These are phyloP conservation scores for Cairina moschata DNA, from an alignment of 2,113 vertebrate genomes.

Conservation along the genomic window DNA sequence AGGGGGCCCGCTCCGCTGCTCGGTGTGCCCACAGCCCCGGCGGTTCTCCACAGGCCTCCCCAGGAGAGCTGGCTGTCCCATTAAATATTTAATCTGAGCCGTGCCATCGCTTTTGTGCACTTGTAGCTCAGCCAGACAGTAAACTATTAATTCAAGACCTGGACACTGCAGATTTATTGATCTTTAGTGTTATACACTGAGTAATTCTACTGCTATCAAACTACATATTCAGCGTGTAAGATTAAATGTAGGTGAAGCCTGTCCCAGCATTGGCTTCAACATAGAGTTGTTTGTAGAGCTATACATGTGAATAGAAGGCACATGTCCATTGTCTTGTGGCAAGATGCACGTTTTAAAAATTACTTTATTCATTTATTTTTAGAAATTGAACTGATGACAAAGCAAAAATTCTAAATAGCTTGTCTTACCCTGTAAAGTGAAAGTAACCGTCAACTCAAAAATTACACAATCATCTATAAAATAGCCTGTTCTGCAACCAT, in stretches of 20 bases:
- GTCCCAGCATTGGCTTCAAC: not conserved
- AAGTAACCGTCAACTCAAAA: not conserved
- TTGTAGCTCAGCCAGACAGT: not conserved
- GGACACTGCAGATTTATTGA: not conserved
- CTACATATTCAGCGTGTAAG: not conserved
- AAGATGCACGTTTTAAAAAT: not conserved
- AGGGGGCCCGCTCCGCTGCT: too few relatives aligned
- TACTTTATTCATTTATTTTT: not conserved
- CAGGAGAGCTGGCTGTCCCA: not conserved
- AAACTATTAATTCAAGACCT: not conserved
- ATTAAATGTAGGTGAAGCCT: not conserved
- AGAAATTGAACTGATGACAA: not conserved
- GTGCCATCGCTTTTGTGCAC: not conserved
- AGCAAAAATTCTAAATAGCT: not conserved
- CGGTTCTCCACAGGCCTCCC: not conserved
- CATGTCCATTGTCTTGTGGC: not conserved
- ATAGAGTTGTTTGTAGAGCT: not conserved
- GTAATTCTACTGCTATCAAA: not conserved
- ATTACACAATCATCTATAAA: not conserved
- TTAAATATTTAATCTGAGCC: not conserved
- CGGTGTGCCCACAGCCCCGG: not conserved
- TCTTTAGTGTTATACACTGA: not conserved
- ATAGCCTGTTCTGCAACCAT: not conserved
- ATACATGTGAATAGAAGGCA: not conserved
- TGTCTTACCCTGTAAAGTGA: not conserved